Evolutionary conservation across 2,797 vertebrate species (phyloP).

Genomic region (Coendou prehensilis): DNA sequence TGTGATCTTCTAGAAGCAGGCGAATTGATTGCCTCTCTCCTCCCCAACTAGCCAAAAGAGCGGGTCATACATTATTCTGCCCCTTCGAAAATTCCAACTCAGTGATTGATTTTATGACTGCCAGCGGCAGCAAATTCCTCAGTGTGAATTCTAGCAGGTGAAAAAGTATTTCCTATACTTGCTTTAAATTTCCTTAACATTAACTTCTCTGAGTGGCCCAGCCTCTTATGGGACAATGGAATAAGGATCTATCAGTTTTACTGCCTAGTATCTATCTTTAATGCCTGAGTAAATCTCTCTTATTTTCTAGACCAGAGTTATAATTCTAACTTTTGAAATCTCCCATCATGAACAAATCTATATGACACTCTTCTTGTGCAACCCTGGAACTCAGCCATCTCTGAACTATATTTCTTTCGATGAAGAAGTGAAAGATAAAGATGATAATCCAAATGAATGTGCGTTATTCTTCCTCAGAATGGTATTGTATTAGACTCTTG

Average conservation of each 20-base stretch:
- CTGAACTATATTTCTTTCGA: not conserved
- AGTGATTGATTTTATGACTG: conserved; percentile 79
- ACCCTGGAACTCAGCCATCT: not conserved
- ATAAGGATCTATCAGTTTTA: conserved; percentile 62
- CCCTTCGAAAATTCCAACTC: conserved; percentile 65
- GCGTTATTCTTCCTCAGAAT: not conserved
- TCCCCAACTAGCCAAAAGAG: conserved; percentile 55
- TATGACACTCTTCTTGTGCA: not conserved
- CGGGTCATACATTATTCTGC: conserved; percentile 41
- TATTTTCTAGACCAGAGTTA: conserved; percentile 59
- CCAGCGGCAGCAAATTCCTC: conserved; percentile 57
- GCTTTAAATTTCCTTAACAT: conserved; percentile 72
- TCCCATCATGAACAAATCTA: not conserved
- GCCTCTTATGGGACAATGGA: conserved; percentile 57
- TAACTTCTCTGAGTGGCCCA: not conserved
- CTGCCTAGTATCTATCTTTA: conserved; percentile 35
- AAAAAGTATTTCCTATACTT: conserved; percentile 70
- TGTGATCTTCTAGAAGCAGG: conserved; percentile 67
- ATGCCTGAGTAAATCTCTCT: conserved; percentile 61
- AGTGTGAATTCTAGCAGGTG: conserved; percentile 67
- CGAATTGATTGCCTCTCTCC: conserved; percentile 67
- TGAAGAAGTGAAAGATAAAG: not conserved
- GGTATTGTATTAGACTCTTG: not conserved
- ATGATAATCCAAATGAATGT: not conserved
- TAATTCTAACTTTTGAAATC: conserved; percentile 72